Evolutionary conservation across 2,888 invertebrate genomes (phyloP).

Genomic region (Amorpha juglandis): DNA sequence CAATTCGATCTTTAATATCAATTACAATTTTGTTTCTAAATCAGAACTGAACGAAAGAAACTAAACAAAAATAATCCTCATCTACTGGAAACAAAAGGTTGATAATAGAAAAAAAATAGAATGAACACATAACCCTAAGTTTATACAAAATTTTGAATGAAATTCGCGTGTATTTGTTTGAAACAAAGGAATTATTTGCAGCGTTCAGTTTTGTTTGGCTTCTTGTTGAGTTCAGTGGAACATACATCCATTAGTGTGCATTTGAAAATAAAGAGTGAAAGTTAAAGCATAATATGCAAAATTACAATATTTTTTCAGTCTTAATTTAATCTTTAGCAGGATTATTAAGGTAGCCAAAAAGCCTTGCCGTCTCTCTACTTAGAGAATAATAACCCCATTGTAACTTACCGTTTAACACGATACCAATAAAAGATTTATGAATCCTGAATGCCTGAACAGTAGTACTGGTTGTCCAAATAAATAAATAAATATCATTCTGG

Average conservation of each 20-base stretch:
- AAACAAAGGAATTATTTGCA: constrained; percentile 7
- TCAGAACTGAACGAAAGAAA: not conserved
- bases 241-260: constrained; percentile 5
- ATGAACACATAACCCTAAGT: not conserved
- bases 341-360: no score
- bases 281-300: not conserved
- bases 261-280: not conserved
- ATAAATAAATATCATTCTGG: no score
- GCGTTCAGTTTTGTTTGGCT: constrained; percentile 7
- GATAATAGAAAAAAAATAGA: not conserved
- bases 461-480: no score
- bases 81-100: not conserved
- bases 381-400: no score
- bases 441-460: no score
- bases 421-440: no score
- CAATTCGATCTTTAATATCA: no score
- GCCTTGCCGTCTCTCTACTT: no score
- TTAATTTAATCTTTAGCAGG: not conserved
- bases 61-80: not conserved
- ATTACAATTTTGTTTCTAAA: not conserved
- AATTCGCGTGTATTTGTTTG: not conserved
- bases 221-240: not conserved
- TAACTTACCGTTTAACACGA: no score
- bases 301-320: not conserved
- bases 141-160: not conserved